These are phyloP conservation scores for Mobula hypostoma DNA, from an alignment of 2,113 vertebrate genomes.

Conservation along the genomic window DNA sequence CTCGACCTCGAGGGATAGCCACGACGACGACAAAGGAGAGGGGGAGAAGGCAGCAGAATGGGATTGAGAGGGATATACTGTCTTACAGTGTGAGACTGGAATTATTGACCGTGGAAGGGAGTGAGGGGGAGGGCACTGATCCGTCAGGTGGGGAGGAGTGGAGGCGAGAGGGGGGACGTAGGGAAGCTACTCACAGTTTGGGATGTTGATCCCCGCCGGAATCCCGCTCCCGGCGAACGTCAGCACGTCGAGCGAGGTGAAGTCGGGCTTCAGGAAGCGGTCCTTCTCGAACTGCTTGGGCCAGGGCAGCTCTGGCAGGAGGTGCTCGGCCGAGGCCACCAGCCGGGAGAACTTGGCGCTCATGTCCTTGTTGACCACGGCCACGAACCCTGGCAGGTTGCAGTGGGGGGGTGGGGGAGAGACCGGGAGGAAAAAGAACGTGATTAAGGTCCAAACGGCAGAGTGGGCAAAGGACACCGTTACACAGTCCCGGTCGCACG, in stretches of 20 bases:
- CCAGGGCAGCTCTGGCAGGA: slow-evolving; percentile 81
- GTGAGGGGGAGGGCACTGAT: too few species aligned
- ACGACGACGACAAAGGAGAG: too few species aligned
- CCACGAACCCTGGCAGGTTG: slow-evolving; percentile 69
- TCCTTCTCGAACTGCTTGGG: slow-evolving; percentile 79
- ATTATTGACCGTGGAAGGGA: too few species aligned
- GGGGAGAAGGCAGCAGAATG: too few species aligned
- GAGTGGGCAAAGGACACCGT: too few species aligned
- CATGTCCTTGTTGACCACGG: slow-evolving; percentile 85
- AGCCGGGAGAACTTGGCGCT: slow-evolving; percentile 75
- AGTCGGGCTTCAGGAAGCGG: slow-evolving; percentile 78
- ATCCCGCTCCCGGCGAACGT: slow-evolving; percentile 84
- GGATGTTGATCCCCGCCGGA: slow-evolving; percentile 86
- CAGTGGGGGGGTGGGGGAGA: too few species aligned
- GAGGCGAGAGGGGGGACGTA: neutral
- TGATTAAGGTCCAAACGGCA: too few species aligned
- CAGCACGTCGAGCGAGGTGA: slow-evolving; percentile 83
- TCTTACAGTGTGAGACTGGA: too few species aligned
- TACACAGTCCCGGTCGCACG: too few species aligned
- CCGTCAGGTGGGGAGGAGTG: too few species aligned
- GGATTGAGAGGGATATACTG: too few species aligned
- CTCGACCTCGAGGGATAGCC: too few species aligned
- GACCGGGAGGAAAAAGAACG: neutral
- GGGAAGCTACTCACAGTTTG: slow-evolving; percentile 68
- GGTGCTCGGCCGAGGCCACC: slow-evolving; percentile 68